These are phyloP conservation scores for Ptychoptera contaminata DNA, from an alignment of 2,888 invertebrate genomes.

Conservation along the genomic window DNA sequence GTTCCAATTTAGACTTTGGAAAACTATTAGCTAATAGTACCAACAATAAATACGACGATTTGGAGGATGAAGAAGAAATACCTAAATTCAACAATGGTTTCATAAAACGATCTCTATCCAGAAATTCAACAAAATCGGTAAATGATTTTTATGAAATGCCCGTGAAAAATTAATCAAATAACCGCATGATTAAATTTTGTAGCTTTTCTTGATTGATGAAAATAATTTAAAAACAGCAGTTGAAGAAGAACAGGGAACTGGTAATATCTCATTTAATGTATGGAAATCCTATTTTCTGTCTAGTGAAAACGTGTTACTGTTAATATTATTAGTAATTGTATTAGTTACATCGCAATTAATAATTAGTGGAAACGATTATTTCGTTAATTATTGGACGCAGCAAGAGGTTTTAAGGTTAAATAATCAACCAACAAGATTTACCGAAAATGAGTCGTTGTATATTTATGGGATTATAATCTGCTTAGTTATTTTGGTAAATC, in stretches of 20 bases:
- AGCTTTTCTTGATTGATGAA: conserved; percentile 15
- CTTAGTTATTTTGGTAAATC: conserved; percentile 2
- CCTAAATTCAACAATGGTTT: conserved; percentile 28
- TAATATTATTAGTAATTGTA: conserved; percentile 28
- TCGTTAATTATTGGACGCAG: conserved; percentile 42
- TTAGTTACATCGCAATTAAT: conserved; percentile 38
- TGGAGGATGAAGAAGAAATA: conserved; percentile 27
- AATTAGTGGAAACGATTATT: conserved; percentile 44
- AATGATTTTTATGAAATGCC: conserved; percentile 1
- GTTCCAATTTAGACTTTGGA: conserved; percentile 35
- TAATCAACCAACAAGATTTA: conserved; percentile 6
- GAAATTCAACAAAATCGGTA: conserved; percentile 22
- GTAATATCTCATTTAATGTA: conserved; percentile 27
- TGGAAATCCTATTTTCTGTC: conserved; percentile 33
- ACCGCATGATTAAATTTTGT: conserved; percentile 29
- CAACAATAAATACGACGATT: conserved; percentile 15
- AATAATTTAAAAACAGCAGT: conserved; percentile 6
- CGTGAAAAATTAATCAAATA: too few relatives aligned
- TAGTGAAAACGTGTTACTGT: conserved; percentile 35
- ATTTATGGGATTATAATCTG: conserved; percentile 6
- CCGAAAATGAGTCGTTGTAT: conserved; percentile 16
- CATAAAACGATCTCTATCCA: conserved; percentile 20
- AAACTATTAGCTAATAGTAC: conserved; percentile 32
- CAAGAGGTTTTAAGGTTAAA: conserved; percentile 24
- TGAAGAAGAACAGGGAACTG: conserved; percentile 30